These are phyloP conservation scores for Actinopyga echinites DNA, from an alignment of 53 echinoderm and acorn worm genomes.

Conservation along the genomic window DNA sequence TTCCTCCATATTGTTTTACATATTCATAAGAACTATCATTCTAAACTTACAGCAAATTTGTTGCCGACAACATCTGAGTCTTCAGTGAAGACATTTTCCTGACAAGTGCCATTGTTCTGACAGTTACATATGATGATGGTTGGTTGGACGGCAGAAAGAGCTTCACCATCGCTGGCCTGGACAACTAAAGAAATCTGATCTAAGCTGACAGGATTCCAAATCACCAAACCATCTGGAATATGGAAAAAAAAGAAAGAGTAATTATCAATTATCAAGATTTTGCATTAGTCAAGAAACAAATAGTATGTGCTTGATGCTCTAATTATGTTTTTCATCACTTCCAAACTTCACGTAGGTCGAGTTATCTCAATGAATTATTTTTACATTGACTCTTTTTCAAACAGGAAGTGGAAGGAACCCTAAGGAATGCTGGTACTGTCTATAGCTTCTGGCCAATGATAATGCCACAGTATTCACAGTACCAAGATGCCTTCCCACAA, in stretches of 20 bases:
- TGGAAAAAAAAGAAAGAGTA: neutral
- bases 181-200: conserved; percentile 64
- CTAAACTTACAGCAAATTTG: conserved; percentile 76
- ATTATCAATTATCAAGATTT: neutral
- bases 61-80: conserved; percentile 67
- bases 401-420: no score
- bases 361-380: no score
- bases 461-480: no score
- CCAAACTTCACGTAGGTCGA: no score
- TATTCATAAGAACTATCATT: neutral
- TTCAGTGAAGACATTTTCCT: conserved; percentile 58
- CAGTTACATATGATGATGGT: conserved; percentile 78
- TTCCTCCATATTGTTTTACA: no score
- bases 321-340: no score
- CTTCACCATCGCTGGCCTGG: conserved; percentile 70
- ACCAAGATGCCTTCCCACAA: no score
- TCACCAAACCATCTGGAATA: conserved; percentile 63
- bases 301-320: no score
- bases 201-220: conserved; percentile 69
- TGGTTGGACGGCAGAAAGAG: conserved; percentile 59
- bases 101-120: conserved; percentile 82
- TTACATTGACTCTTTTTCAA: no score
- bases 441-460: no score
- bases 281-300: neutral
- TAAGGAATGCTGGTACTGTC: no score